A percentile compares a stretch with the other conserved stretches of the same genome.
Conservation (phyloP, 2,113 vertebrate genomes). For the Ptychochromis oligacanthus region DNA sequence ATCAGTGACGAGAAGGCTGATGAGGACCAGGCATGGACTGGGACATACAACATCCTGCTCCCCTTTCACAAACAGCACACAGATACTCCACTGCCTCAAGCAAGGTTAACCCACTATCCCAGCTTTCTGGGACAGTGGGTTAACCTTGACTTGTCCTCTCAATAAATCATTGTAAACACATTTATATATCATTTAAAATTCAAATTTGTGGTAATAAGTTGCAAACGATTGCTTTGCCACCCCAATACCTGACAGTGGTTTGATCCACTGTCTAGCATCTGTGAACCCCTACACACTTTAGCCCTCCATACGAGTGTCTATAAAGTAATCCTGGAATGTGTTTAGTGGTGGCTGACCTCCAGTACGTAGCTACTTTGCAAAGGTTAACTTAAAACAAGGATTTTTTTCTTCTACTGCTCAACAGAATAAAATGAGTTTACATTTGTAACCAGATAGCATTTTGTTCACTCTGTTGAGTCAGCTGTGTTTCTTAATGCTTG, state of each 20-base stretch:
- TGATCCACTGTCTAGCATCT: not conserved
- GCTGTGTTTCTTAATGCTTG: not conserved
- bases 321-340: not conserved
- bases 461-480: constrained; percentile 1
- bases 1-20: constrained; percentile 30
- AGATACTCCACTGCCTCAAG: not conserved
- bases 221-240: not conserved
- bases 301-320: not conserved
- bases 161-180: not conserved
- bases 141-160: not conserved
- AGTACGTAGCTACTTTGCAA: not conserved
- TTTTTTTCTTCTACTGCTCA: not conserved
- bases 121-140: not conserved
- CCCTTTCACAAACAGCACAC: not conserved
- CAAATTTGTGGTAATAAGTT: not conserved
- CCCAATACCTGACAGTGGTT: not conserved
- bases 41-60: constrained; percentile 14
- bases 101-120: not conserved
- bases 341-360: not conserved
- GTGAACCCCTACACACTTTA: not conserved
- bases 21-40: not conserved
- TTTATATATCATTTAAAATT: not conserved
- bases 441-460: not conserved
- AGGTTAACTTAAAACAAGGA: not conserved
- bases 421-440: not conserved